phyloP scores from a whole-genome alignment of 2,797 vertebrate species.

The Neostethus bicornis region DNA sequence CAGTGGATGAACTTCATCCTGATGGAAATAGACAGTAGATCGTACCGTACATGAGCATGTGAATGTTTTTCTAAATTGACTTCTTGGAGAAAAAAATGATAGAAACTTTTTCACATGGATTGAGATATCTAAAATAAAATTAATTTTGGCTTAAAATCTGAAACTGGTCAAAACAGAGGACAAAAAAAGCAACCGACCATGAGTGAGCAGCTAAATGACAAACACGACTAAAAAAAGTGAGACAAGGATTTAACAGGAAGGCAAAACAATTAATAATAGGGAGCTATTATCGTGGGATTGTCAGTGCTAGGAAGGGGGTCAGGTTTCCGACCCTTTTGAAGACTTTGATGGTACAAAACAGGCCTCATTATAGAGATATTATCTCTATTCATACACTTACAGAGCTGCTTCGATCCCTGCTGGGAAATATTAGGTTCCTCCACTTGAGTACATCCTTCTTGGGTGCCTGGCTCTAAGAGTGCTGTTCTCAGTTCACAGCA shows the following conservation, averaged over 20 bases:
- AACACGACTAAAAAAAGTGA: conserved; percentile 33
- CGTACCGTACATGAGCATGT: no score
- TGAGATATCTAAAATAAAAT: conserved; percentile 23
- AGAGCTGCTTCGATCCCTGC: conserved; percentile 82
- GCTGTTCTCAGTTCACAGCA: conserved; percentile 70
- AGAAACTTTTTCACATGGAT: conserved; percentile 13
- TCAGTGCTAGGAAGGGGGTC: conserved; percentile 80
- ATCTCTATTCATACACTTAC: conserved; percentile 89
- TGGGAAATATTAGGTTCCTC: conserved; percentile 86
- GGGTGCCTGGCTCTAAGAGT: conserved; percentile 64
- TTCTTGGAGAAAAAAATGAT: not conserved
- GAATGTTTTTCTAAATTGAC: not conserved
- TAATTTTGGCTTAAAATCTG: conserved; percentile 22
- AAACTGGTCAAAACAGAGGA: conserved; percentile 32
- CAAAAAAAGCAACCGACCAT: conserved; percentile 44
- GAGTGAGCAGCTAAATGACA: conserved; percentile 46
- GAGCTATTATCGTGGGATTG: conserved; percentile 82
- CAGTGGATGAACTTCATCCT: no score
- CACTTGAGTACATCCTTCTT: conserved; percentile 81
- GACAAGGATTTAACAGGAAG: conserved; percentile 67
- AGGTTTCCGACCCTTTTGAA: conserved; percentile 84
- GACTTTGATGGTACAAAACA: conserved; percentile 88
- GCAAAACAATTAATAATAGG: conserved; percentile 87
- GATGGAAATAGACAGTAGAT: no score
- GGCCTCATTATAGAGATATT: conserved; percentile 89